Evolutionary conservation across 2,797 vertebrate genomes (phyloP), one percentile per base, ranked within the genome.

Genomic region (Alca torda): DNA sequence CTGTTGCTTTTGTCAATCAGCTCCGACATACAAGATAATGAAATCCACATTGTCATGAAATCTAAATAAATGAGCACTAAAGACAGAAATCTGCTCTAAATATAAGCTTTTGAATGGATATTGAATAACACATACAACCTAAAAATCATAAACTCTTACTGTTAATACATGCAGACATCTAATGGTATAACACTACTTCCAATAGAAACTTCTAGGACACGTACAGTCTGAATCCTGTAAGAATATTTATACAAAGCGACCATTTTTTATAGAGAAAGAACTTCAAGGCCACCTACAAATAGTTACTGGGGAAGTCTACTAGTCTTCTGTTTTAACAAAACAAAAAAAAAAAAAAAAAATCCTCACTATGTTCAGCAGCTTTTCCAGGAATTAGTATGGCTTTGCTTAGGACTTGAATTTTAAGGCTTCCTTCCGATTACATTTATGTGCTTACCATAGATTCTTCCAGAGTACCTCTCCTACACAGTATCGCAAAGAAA

Each of bases 1-100:
- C 74, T 83, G 48, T 56, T 89, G 84, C 84, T 79, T 92, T 93
- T 94, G 89, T 96, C 95, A 87, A 94, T 83, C 11, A 9, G 56
- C 63, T 89, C 80, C 81, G 93, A 89, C 72, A 74, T 18, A 72
- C 15, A 83, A 77, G 78, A 87, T 96, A 97, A 96, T 95, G 85
- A 96, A 95, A 88, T 67, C 94, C 95, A 97, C 37, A 93, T 96
- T 96, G 85, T 79, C 63, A 89, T 46, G 74, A 88, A 94, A 90
- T 68, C 83, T 79, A 95, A 96, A 84, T 96, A 97, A 95, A 90
- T 86, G 61, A 94, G 77, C 51, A 59, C 54, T 76, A 73, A 87
- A 94, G 91, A 90, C 51, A 90, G 74, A 93, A 94, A 96, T 89
- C 90, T 94, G 84, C 81, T 92, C 90, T 74, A 93, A 96, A 93